Conservation (phyloP, 1,140 invertebrate genomes). For the Drosophila teissieri region DNA sequence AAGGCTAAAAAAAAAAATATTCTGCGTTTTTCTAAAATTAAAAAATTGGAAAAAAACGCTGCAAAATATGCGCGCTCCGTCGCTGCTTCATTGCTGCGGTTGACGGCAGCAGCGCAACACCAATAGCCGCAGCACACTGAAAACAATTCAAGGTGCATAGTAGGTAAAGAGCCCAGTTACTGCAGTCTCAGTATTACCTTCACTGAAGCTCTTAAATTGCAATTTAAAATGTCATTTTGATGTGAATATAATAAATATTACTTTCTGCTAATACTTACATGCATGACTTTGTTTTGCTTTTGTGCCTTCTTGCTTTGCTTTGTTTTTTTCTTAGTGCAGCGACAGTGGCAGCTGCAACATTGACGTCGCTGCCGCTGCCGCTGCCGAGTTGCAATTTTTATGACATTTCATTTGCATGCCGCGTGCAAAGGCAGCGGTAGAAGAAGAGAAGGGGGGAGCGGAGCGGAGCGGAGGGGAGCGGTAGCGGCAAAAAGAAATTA, state of each 20-base stretch:
- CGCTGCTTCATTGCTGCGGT: constrained; percentile 55
- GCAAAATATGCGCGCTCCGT: constrained; percentile 54
- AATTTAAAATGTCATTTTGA: too few relatives aligned
- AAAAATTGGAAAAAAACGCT: constrained; percentile 34
- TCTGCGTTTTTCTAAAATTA: constrained; percentile 64
- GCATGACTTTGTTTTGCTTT: too few relatives aligned
- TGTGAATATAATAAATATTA: too few relatives aligned
- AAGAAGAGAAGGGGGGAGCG: neutral
- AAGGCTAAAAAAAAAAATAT: constrained; percentile 21
- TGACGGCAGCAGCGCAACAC: constrained; percentile 32
- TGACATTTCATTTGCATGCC: constrained; percentile 70
- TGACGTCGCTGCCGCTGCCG: constrained; percentile 41
- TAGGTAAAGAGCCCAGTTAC: too few relatives aligned
- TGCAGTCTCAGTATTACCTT: too few relatives aligned
- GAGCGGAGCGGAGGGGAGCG: neutral
- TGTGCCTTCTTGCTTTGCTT: too few relatives aligned
- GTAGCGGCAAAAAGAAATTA: constrained; percentile 56
- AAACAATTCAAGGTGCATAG: neutral
- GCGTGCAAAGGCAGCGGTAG: constrained; percentile 32
- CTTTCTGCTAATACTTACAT: too few relatives aligned
- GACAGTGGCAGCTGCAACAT: constrained; percentile 46
- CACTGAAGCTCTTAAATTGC: too few relatives aligned
- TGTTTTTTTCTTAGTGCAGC: neutral
- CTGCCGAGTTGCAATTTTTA: constrained; percentile 64
- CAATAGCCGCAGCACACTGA: constrained; percentile 11